These are phyloP conservation scores for Sinonovacula constricta DNA, from an alignment of 1,140 invertebrate species.

Conservation along the genomic window DNA sequence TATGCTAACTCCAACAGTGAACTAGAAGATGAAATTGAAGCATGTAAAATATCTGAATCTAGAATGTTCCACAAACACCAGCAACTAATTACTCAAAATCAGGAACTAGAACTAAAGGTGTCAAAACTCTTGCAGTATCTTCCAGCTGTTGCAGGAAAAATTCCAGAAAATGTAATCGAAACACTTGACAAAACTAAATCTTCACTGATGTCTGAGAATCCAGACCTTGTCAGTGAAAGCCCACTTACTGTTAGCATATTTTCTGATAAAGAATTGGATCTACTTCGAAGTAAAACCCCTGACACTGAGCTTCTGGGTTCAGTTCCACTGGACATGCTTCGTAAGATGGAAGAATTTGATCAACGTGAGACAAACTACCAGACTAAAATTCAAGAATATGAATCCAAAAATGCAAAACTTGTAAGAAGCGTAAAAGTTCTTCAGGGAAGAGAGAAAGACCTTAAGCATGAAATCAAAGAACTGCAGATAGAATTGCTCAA, in stretches of 20 bases:
- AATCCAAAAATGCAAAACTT: constrained; percentile 41
- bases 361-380: constrained; percentile 40
- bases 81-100: constrained; percentile 46
- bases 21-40: constrained; percentile 52
- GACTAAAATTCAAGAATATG: constrained; percentile 37
- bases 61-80: constrained; percentile 53
- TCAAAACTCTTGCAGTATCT: constrained; percentile 31
- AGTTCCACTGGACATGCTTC: constrained; percentile 42
- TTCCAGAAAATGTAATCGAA: not conserved
- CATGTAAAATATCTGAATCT: constrained; percentile 54
- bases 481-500: constrained; percentile 37
- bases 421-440: constrained; percentile 40
- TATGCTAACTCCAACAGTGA: constrained; percentile 48
- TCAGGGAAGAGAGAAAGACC: constrained; percentile 38
- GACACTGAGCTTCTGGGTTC: constrained; percentile 31
- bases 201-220: constrained; percentile 46
- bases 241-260: constrained; percentile 43
- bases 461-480: constrained; percentile 51
- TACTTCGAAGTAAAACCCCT: constrained; percentile 32
- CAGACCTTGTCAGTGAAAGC: constrained; percentile 42
- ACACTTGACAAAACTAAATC: not conserved
- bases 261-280: constrained; percentile 27
- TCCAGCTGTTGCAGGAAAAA: not conserved
- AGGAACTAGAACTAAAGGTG: constrained; percentile 44
- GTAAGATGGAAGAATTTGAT: constrained; percentile 50